Percentiles rank a stretch among this genome's conserved stretches.
Conservation (phyloP, 2,888 invertebrate genomes). For the Caenorhabditis angaria region DNA sequence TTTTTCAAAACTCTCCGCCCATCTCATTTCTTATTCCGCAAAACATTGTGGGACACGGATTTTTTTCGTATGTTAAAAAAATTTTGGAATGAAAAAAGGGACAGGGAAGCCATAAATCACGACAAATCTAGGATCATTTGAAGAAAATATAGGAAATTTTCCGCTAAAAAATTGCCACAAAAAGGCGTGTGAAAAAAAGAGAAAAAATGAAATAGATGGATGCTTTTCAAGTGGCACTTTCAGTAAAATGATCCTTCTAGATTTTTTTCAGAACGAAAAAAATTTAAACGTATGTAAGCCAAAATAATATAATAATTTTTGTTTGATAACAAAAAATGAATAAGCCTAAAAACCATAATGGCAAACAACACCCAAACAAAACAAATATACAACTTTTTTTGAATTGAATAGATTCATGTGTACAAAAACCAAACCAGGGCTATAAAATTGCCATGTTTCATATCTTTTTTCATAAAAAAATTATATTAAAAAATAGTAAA, state of each 20-base stretch:
- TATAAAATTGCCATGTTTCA: slow-evolving; percentile 4
- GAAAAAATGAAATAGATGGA: neutral
- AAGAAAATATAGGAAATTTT: neutral
- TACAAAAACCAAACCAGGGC: slow-evolving; percentile 1
- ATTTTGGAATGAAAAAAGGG: neutral
- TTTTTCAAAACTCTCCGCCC: neutral
- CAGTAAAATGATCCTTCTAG: neutral
- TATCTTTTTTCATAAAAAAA: neutral
- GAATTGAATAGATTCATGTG: neutral
- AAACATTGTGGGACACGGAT: neutral
- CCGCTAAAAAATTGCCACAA: neutral
- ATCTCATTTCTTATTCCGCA: slow-evolving; percentile 1
- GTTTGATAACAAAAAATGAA: neutral
- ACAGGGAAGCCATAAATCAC: neutral
- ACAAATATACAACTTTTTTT: neutral
- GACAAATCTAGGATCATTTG: neutral
- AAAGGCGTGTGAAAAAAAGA: neutral
- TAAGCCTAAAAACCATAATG: no score
- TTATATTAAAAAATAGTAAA: neutral
- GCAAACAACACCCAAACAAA: neutral
- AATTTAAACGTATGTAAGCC: neutral
- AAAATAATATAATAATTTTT: neutral
- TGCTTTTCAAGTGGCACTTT: neutral
- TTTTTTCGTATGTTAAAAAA: no score
- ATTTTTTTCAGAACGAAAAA: neutral